Conservation (phyloP, 2,797 vertebrate genomes). For the Pipistrellus pipistrellus region DNA sequence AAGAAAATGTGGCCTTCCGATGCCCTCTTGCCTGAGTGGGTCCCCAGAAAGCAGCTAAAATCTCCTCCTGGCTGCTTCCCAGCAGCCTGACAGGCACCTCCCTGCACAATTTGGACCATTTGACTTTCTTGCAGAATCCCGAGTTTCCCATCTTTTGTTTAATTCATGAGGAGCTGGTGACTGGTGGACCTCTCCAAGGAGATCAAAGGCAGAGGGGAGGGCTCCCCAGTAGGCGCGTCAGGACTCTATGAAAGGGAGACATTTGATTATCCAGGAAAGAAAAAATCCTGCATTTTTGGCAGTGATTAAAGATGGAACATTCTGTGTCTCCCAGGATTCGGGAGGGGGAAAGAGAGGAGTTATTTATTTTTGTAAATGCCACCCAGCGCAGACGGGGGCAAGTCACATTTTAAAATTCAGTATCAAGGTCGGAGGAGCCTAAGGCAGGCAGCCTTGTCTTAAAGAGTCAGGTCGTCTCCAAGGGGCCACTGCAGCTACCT, state of each 20-base stretch:
- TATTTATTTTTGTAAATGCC: constrained; percentile 41
- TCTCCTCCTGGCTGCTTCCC: background rate
- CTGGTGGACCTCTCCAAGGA: background rate
- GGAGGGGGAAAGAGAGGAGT: background rate
- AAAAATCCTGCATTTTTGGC: constrained; percentile 67
- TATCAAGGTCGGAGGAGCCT: background rate
- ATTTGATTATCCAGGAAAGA: constrained; percentile 72
- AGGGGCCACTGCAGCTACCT: background rate
- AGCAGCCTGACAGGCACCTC: background rate
- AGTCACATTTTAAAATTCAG: constrained; percentile 34
- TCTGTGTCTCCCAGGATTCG: constrained; percentile 23
- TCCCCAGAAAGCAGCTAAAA: constrained; percentile 22
- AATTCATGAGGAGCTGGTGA: constrained; percentile 70
- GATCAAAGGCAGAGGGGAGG: constrained; percentile 73
- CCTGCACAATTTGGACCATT: background rate
- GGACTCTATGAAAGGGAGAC: constrained; percentile 53
- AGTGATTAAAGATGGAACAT: constrained; percentile 64
- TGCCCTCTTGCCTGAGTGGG: too few species aligned
- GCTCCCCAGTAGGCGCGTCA: constrained; percentile 56
- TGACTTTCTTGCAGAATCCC: constrained; percentile 14
- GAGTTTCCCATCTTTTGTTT: constrained; percentile 69
- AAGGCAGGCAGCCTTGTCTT: background rate
- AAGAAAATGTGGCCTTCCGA: background rate
- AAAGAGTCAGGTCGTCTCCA: background rate
- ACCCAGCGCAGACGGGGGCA: background rate